Base-by-base conservation (phyloP, 1,140 invertebrate genomes). In the Drosophila parabipectinata region DNA sequence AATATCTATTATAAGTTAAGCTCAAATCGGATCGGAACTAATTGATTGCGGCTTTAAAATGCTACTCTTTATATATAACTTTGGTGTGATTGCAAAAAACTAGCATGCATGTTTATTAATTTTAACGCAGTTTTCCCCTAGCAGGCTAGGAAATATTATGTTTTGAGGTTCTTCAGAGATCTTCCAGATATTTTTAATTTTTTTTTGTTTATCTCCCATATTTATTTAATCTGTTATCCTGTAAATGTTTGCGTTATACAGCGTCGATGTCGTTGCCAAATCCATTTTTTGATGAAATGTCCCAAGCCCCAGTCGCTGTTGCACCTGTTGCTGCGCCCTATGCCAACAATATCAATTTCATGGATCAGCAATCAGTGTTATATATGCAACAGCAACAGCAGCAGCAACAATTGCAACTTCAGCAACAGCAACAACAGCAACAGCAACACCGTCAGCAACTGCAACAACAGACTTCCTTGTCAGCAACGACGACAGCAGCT, bases 231-330 rank as follows among this genome's bases (percentile, higher is more conserved):
- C 54, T 24, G 37, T 54, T 30, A 39, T 56, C 61, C 54, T 66
- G 34, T 54, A 66, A 66, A 67, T 77, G 51, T 75, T 62, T 74
- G 68, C 78, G 68, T 82, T 50, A 57, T 72, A 68, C 64, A 85
- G 78, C 59, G 30, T 68, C 66, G 32, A 53, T 63, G 59, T 55
- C 75, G 56, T 81, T 91, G 69, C 85, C 90, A 72, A 91, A 91
- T 85, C 90, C 90, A 51, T 91, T 91, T 81, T 91, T 85, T 28
- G 90, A 91, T 67, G 79, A 87, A 51, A 73, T 77, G 66, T 68
- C 77, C 53, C 79, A 50, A 72, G 44, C 39, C 24, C 44, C 30
- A 39, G 48, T 51, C 54, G 41, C 44, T 77, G 55, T 56, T 63
- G 61, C 60, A 75, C 45, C 64, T 71, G 62, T 56, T 68, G 66